Evolutionary conservation across 2,888 invertebrate species (phyloP).

Genomic region (Phragmatobia fuliginosa): DNA sequence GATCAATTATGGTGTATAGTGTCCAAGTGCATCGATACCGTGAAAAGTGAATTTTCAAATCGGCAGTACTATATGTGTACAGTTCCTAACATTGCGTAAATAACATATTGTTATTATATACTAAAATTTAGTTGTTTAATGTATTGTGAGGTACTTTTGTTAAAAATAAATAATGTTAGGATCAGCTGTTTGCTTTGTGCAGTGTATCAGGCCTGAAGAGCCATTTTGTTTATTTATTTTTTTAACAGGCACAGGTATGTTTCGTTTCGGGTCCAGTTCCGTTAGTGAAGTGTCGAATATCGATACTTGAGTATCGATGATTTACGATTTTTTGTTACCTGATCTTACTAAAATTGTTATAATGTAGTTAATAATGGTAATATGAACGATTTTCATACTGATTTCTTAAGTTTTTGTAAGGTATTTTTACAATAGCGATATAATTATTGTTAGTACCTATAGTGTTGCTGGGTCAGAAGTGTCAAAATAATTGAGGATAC

Average conservation of each 20-base stretch:
- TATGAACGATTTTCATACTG: background rate
- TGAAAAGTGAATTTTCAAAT: conserved; percentile 45
- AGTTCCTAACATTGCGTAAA: conserved; percentile 38
- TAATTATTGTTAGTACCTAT: background rate
- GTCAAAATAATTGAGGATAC: background rate
- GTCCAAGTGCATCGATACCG: conserved; percentile 27
- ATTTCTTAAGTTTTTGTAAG: conserved; percentile 5
- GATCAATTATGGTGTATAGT: conserved; percentile 26
- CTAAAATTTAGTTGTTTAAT: conserved; percentile 19
- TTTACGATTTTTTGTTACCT: conserved; percentile 18
- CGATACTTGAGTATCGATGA: conserved; percentile 26
- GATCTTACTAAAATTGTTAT: conserved; percentile 10
- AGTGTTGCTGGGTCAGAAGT: background rate
- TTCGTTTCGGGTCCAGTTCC: conserved; percentile 42
- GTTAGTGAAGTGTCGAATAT: conserved; percentile 45
- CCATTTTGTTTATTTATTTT: conserved; percentile 32
- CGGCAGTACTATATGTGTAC: conserved; percentile 30
- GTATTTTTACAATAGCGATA: background rate
- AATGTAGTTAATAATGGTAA: conserved; percentile 12
- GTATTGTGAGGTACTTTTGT: conserved; percentile 13
- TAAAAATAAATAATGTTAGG: conserved; percentile 32
- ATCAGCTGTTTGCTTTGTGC: conserved; percentile 46
- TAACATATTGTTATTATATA: conserved; percentile 23
- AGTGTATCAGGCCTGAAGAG: conserved; percentile 27
- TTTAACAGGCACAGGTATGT: conserved; percentile 41